Conservation (phyloP, 1,140 invertebrate species). For the Papilio xuthus region DNA sequence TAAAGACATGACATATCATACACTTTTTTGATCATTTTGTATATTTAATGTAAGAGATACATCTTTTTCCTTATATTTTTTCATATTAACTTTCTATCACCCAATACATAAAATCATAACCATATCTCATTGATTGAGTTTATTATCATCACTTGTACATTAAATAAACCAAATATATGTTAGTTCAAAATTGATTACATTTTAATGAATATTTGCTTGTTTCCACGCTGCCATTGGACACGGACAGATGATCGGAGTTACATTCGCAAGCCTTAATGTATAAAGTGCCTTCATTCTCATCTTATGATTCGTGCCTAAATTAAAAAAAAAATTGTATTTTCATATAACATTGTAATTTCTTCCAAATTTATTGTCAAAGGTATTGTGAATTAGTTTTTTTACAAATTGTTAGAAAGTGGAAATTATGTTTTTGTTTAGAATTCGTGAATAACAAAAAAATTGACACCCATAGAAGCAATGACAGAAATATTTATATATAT, state of each 20-base stretch:
- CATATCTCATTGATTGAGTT: not conserved
- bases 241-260: constrained; percentile 45
- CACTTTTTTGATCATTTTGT: not conserved
- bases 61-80: not conserved
- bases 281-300: constrained; percentile 53
- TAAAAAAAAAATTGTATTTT: constrained; percentile 32
- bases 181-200: not conserved
- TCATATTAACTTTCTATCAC: constrained; percentile 6
- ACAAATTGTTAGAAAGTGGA: not conserved
- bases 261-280: constrained; percentile 27
- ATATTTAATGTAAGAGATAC: not conserved
- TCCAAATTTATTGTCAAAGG: constrained; percentile 32
- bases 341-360: constrained; percentile 23
- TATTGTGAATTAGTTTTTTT: not conserved
- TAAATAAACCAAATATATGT: no score
- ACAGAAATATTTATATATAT: no score
- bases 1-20: not conserved
- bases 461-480: no score
- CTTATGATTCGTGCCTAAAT: constrained; percentile 59
- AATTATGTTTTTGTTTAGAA: not conserved
- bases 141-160: not conserved
- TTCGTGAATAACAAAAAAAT: not conserved
- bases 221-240: constrained; percentile 54
- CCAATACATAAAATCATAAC: not conserved
- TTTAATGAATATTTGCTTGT: constrained; percentile 40